Evolutionary conservation across 2,888 invertebrate genomes (phyloP).

Genomic region (Cyclophora albipunctata): DNA sequence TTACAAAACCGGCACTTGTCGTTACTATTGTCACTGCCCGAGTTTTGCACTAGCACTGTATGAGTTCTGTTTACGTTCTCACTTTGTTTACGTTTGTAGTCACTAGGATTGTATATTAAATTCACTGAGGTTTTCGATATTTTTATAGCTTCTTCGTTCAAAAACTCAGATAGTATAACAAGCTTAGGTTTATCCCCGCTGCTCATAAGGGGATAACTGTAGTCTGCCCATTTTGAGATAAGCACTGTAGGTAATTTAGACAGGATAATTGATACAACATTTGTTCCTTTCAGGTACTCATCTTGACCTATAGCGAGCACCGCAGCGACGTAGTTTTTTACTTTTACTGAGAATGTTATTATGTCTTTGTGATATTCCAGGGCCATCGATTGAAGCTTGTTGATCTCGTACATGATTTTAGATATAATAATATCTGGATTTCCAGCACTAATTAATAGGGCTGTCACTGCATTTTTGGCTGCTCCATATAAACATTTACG

Average conservation of each 20-base stretch:
- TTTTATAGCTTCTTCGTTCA: neutral
- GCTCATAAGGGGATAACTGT: neutral
- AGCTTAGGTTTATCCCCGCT: neutral
- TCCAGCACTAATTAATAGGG: neutral
- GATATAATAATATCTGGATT: neutral
- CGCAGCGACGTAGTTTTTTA: neutral
- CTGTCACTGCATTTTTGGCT: neutral
- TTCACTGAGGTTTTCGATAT: neutral
- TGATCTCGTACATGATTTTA: neutral
- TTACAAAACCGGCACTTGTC: neutral
- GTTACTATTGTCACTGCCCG: neutral
- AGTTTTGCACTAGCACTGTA: no score
- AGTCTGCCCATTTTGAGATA: neutral
- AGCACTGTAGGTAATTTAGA: neutral
- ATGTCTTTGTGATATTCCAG: neutral
- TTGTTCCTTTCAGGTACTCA: neutral
- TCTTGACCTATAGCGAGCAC: neutral
- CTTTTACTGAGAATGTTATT: neutral
- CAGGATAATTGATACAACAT: neutral
- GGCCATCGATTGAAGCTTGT: neutral
- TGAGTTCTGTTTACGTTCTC: neutral
- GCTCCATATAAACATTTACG: neutral
- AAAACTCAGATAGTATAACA: neutral
- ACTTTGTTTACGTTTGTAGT: neutral
- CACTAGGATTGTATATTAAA: neutral